Conservation (phyloP, 2,888 invertebrate species). For the Nemotelus pantherinus region DNA sequence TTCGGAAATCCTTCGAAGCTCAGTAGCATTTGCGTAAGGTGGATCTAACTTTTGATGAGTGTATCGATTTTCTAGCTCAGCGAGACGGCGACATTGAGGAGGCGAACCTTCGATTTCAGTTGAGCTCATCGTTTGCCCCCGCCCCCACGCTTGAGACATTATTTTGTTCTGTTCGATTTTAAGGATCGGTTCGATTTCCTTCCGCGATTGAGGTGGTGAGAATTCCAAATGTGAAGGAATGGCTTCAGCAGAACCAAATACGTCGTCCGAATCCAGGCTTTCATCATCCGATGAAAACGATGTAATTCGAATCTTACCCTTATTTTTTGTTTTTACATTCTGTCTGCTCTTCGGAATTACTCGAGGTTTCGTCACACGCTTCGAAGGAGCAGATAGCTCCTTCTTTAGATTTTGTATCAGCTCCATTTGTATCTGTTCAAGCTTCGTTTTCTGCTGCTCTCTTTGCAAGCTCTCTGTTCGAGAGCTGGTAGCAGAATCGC, state of each 20-base stretch:
- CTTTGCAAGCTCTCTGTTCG: conserved; percentile 74
- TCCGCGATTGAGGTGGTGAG: conserved; percentile 79
- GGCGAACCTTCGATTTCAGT: conserved; percentile 82
- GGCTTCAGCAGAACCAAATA: conserved; percentile 79
- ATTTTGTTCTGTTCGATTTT: conserved; percentile 77
- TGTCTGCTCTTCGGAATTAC: conserved; percentile 71
- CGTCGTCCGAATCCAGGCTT: conserved; percentile 80
- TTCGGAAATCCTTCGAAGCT: conserved; percentile 76
- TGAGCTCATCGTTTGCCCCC: conserved; percentile 79
- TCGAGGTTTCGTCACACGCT: conserved; percentile 71
- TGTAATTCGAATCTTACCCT: conserved; percentile 76
- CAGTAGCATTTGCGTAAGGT: conserved; percentile 72
- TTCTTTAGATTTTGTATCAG: conserved; percentile 70
- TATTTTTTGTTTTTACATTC: conserved; percentile 71
- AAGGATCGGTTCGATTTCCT: conserved; percentile 78
- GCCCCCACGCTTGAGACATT: conserved; percentile 73
- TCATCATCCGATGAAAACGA: conserved; percentile 82
- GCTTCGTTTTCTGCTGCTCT: conserved; percentile 67
- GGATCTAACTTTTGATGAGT: conserved; percentile 71
- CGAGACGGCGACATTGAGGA: conserved; percentile 74
- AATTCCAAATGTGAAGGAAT: conserved; percentile 77
- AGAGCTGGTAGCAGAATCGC: conserved; percentile 79
- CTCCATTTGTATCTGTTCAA: conserved; percentile 69
- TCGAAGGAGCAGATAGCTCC: conserved; percentile 68
- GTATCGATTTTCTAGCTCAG: conserved; percentile 73